phyloP scores from a whole-genome alignment of 2,888 invertebrate genomes.

The Amorpha juglandis region DNA sequence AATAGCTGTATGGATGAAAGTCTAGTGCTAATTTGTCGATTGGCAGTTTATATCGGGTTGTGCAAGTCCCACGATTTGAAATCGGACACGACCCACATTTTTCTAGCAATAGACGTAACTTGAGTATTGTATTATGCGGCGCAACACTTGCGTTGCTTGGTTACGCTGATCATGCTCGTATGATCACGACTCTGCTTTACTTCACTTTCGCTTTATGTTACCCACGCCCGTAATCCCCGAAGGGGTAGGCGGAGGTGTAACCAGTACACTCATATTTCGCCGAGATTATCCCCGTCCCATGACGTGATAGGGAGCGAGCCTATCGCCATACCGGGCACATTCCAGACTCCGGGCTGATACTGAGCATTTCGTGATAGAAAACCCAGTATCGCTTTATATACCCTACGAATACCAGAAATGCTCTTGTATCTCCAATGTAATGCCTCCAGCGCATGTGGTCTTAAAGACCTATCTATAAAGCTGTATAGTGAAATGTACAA shows the following conservation, averaged over 20 bases:
- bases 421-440: background rate
- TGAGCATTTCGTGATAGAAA: no score
- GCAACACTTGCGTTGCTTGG: conserved; percentile 34
- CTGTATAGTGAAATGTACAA: background rate
- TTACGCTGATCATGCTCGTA: conserved; percentile 16
- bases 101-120: conserved; percentile 71
- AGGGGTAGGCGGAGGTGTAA: no score
- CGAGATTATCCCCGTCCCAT: no score
- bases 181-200: background rate
- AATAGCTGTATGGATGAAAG: conserved; percentile 43
- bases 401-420: background rate
- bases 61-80: conserved; percentile 72
- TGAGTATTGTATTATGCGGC: conserved; percentile 60
- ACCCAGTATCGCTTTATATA: no score
- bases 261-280: no score
- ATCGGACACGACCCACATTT: conserved; percentile 74
- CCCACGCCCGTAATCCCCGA: no score
- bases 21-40: conserved; percentile 45
- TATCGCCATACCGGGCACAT: no score
- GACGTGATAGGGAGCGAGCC: no score
- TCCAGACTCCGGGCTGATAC: no score
- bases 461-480: background rate
- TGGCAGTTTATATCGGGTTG: conserved; percentile 51
- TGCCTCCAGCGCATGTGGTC: background rate
- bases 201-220: conserved; percentile 9